Evolutionary conservation across 1,140 invertebrate species (phyloP).

Genomic region (Cydia amplana): DNA sequence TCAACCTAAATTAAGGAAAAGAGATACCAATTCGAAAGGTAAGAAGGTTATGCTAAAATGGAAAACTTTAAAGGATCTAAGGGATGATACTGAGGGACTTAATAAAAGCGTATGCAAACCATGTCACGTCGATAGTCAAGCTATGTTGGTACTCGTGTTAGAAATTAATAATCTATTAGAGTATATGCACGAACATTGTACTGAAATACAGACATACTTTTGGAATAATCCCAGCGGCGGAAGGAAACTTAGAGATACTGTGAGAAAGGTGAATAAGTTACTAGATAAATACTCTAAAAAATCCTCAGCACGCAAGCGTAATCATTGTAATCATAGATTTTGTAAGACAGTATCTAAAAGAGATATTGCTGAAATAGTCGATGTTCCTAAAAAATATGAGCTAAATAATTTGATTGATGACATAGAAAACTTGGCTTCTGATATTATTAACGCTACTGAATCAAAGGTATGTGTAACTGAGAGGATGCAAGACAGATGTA

Average conservation of each 20-base stretch:
- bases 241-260: constrained; percentile 58
- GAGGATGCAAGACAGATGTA: constrained; percentile 38
- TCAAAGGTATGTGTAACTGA: constrained; percentile 39
- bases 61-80: constrained; percentile 55
- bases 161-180: constrained; percentile 63
- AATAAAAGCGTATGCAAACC: constrained; percentile 58
- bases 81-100: constrained; percentile 55
- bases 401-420: constrained; percentile 42
- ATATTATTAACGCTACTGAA: constrained; percentile 43
- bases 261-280: constrained; percentile 55
- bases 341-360: neutral
- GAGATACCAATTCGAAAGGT: constrained; percentile 27
- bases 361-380: neutral
- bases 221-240: constrained; percentile 65
- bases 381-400: constrained; percentile 25
- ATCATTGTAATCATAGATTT: neutral
- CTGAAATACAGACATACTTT: constrained; percentile 70
- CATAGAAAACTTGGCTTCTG: constrained; percentile 42
- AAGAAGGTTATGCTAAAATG: constrained; percentile 42
- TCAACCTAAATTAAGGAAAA: constrained; percentile 25
- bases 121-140: constrained; percentile 59
- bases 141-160: constrained; percentile 61
- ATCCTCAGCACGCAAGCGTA: constrained; percentile 53
- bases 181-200: constrained; percentile 68
- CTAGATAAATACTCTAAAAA: constrained; percentile 63